phyloP scores from a whole-genome alignment of 2,888 invertebrate species.

The Pachliopta kotzebuea region DNA sequence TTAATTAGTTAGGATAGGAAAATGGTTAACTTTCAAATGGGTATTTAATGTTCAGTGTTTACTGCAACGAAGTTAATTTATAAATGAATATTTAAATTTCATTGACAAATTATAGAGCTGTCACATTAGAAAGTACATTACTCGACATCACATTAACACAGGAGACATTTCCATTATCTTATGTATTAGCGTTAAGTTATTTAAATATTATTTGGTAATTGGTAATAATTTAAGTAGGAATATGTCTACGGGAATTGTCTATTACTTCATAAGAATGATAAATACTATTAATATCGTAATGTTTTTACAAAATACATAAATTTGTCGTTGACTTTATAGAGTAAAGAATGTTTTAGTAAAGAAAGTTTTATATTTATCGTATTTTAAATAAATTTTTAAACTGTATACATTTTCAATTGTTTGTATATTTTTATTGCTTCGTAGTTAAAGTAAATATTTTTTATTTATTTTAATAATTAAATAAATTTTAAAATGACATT shows the following conservation, averaged over 20 bases:
- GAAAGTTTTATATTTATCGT: not conserved
- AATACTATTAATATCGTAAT: not conserved
- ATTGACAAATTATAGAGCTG: not conserved
- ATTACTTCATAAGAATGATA: not conserved
- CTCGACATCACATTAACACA: conserved; percentile 23
- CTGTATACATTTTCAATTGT: not conserved
- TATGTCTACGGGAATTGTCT: not conserved
- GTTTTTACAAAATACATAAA: conserved; percentile 5
- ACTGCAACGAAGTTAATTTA: not conserved
- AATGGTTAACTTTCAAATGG: not conserved
- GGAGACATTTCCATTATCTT: conserved; percentile 18
- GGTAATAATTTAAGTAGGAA: not conserved
- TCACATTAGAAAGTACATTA: conserved; percentile 8
- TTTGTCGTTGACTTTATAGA: conserved; percentile 1
- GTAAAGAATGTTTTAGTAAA: not conserved
- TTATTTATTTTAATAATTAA: no score
- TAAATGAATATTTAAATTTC: conserved; percentile 1
- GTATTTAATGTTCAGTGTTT: conserved; percentile 2
- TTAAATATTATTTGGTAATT: conserved; percentile 9
- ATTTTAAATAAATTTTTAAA: not conserved
- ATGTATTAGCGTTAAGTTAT: conserved; percentile 13
- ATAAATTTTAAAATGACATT: no score
- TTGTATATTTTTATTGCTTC: not conserved
- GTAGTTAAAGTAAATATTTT: no score
- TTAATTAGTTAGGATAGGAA: not conserved